Percentiles rank a stretch among this genome's conserved stretches.
Evolutionary conservation across 2,888 invertebrate genomes (phyloP).

Genomic region (Protonemura montana): DNA sequence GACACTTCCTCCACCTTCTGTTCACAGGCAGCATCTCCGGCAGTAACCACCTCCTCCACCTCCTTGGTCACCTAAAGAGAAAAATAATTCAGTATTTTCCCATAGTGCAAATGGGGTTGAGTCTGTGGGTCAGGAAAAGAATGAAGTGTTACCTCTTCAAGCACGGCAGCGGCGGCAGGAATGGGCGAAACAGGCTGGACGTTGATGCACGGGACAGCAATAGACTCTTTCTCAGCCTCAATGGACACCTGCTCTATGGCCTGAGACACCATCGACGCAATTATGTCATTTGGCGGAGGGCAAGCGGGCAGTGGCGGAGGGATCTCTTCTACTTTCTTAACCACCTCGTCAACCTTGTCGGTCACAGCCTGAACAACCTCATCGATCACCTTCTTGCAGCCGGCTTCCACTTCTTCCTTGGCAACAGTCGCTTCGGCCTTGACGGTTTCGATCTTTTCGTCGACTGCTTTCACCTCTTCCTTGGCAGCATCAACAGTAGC

Average conservation of each 20-base stretch:
- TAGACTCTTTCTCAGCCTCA: neutral
- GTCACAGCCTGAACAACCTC: neutral
- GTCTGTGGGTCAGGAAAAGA: no score
- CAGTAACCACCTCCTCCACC: neutral
- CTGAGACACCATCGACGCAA: slow-evolving; percentile 32
- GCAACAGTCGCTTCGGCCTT: slow-evolving; percentile 14
- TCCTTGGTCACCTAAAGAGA: neutral
- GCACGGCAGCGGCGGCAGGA: neutral
- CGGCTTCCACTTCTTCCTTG: slow-evolving; percentile 37
- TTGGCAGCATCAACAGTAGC: slow-evolving; percentile 31
- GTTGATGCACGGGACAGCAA: slow-evolving; percentile 22
- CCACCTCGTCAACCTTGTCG: slow-evolving; percentile 16
- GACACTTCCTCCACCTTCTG: slow-evolving; percentile 9
- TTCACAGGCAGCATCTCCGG: neutral
- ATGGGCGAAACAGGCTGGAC: slow-evolving; percentile 31
- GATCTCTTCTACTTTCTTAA: slow-evolving; percentile 41
- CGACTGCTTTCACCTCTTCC: slow-evolving; percentile 39
- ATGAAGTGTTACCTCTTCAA: slow-evolving; percentile 12
- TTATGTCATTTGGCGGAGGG: slow-evolving; percentile 44
- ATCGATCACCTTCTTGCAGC: neutral
- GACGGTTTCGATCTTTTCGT: slow-evolving; percentile 37
- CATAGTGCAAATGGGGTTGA: no score
- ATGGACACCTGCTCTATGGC: slow-evolving; percentile 15
- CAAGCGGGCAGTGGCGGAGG: slow-evolving; percentile 47
- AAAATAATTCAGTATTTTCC: neutral